Evolutionary conservation across 2,888 invertebrate species (phyloP), one percentile per base, ranked within the genome.

Genomic region (Eulithis prunata): DNA sequence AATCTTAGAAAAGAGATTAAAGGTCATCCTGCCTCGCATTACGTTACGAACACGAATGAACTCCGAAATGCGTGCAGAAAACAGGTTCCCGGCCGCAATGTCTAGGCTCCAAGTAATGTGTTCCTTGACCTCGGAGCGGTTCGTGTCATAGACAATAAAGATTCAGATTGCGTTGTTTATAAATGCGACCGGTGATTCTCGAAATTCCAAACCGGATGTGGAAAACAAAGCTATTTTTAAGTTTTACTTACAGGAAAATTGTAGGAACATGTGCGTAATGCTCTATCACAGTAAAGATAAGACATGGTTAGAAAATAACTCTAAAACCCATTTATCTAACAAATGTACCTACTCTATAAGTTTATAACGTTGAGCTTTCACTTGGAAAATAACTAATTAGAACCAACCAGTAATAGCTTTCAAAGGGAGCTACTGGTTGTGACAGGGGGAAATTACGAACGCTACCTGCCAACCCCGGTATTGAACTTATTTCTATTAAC

Each of bases 101-200:
- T 64, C 64, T 61, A 57, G 64, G 64, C 51, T 64, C 49, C 63
- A 38, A 52, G 41, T 64, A 64, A 68, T 64, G 61, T 57, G 64
- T 45, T 64, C 68, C 68, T 68, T 64, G 64, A 68, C 68, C 67
- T 52, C 59, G 6, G 43, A 11, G 45, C 67, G 52, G 57, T 57
- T 46, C 54, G 53, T 47, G 49, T 13, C 49, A 28, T 28, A 41
- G 12, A 60, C 52, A 51, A 63, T 64, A 49, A 54, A 61, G 54
- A 68, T 68, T 28, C 13, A 56, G 55, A 66, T 62, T 45, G 36
- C 32, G 58, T 38, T 56, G 14, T 41, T 54, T 41, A 41, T 57
- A 38, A 51, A 54, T 54, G 46, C 41, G 36, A 51, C 53, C 46
- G 38, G 49, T 10, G 41, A 28, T 66, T 66, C 49, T 32, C 53